A percentile compares a stretch with the other conserved stretches of the same genome.
Conservation (phyloP, 53 echinoderm and acorn worm species). For the Antedon mediterranea region DNA sequence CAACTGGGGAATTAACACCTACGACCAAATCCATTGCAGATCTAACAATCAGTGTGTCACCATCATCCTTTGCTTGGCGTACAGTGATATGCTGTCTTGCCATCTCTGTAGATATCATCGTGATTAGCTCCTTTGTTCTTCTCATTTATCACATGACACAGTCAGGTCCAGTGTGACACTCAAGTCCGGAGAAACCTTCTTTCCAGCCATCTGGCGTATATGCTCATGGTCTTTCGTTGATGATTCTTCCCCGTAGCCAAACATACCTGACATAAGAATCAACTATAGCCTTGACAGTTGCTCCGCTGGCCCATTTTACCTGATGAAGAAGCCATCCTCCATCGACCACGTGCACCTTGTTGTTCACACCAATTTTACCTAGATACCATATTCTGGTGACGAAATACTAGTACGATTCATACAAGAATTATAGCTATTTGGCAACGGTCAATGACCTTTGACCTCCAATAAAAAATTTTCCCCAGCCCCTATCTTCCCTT, state of each 20-base stretch:
- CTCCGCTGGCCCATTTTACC: slow-evolving; percentile 29
- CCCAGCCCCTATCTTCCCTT: too few relatives aligned
- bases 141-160: slow-evolving; percentile 37
- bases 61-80: slow-evolving; percentile 44
- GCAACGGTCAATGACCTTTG: too few relatives aligned
- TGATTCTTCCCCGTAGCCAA: slow-evolving; percentile 25
- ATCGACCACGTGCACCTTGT: background rate
- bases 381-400: too few relatives aligned
- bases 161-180: slow-evolving; percentile 23
- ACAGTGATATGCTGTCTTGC: slow-evolving; percentile 13
- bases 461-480: too few relatives aligned
- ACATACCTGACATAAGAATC: slow-evolving; percentile 22
- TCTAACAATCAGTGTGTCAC: slow-evolving; percentile 12
- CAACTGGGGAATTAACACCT: slow-evolving; percentile 25
- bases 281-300: slow-evolving; percentile 20
- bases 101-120: slow-evolving; percentile 20
- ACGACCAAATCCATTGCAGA: slow-evolving; percentile 6
- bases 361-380: too few relatives aligned
- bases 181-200: slow-evolving; percentile 22
- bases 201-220: slow-evolving; percentile 23
- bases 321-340: slow-evolving; percentile 2
- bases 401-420: too few relatives aligned
- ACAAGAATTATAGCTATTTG: too few relatives aligned
- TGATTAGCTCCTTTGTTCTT: slow-evolving; percentile 35
- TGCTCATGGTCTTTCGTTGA: slow-evolving; percentile 46